Conservation (phyloP, 2,888 invertebrate species). For the Chymomyza caudatula region DNA sequence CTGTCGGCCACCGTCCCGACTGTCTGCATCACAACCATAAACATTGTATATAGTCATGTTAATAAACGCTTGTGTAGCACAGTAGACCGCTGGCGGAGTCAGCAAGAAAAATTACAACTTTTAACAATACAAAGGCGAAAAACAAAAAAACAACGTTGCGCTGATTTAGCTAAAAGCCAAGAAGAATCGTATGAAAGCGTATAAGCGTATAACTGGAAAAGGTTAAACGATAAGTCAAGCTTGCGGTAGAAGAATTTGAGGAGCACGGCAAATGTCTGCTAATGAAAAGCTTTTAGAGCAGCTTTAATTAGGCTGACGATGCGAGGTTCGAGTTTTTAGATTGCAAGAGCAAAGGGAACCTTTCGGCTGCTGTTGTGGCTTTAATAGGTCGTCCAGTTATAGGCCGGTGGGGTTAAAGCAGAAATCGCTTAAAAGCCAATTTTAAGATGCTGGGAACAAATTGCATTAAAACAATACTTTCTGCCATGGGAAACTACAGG, state of each 20-base stretch:
- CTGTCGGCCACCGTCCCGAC: neutral
- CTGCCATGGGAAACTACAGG: neutral
- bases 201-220: constrained; percentile 20
- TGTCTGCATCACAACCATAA: constrained; percentile 11
- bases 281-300: constrained; percentile 3
- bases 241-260: constrained; percentile 26
- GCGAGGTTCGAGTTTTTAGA: neutral
- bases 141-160: constrained; percentile 25
- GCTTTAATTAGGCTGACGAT: neutral
- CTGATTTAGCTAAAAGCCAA: neutral
- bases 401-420: neutral
- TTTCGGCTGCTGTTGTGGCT: neutral
- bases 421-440: neutral
- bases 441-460: neutral
- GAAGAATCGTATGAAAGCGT: constrained; percentile 14
- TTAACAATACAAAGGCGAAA: constrained; percentile 10
- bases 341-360: neutral
- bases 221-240: constrained; percentile 52
- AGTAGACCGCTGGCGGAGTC: constrained; percentile 32
- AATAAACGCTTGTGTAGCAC: constrained; percentile 41
- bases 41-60: constrained; percentile 7
- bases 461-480: neutral
- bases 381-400: neutral
- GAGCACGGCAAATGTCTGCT: constrained; percentile 10
- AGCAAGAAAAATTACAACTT: constrained; percentile 4